phyloP scores from a whole-genome alignment of 2,888 invertebrate species.

The Kuschelorhynchus macadamiae region DNA sequence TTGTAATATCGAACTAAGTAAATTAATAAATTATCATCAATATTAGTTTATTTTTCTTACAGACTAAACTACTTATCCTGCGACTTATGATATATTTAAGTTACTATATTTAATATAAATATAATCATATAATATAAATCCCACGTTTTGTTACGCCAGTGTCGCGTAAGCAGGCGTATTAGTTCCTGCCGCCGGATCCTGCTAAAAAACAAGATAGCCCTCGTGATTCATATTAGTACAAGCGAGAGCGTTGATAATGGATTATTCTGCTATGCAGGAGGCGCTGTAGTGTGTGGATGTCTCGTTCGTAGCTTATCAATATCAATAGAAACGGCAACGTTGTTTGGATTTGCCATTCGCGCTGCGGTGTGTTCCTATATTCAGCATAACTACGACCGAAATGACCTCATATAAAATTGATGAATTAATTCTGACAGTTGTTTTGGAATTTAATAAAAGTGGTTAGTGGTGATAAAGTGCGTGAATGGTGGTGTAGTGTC shows the following conservation, averaged over 20 bases:
- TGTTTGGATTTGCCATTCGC: constrained; percentile 56
- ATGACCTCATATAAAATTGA: constrained; percentile 67
- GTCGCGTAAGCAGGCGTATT: constrained; percentile 39
- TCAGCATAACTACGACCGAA: constrained; percentile 64
- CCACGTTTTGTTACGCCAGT: constrained; percentile 34
- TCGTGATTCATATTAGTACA: constrained; percentile 12
- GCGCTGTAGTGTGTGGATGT: constrained; percentile 36
- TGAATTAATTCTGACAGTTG: constrained; percentile 65
- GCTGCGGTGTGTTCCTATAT: constrained; percentile 57
- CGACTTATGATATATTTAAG: too few species aligned
- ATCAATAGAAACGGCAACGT: constrained; percentile 60
- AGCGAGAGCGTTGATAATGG: constrained; percentile 23
- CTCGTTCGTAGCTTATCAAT: constrained; percentile 53
- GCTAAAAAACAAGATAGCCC: constrained; percentile 21
- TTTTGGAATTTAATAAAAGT: constrained; percentile 51
- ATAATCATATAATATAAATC: too few species aligned
- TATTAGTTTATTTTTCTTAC: too few species aligned
- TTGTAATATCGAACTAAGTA: too few species aligned
- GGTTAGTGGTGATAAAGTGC: constrained; percentile 50
- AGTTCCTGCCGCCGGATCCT: constrained; percentile 26
- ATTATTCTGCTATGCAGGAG: constrained; percentile 35
- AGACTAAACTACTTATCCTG: too few species aligned
- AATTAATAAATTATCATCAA: too few species aligned
- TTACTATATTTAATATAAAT: too few species aligned
- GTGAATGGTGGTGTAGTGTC: constrained; percentile 48